A percentile compares a stretch with the other conserved stretches of the same genome.
Conservation (phyloP, 92 coral and sea anemone genomes). For the Actinostola sp. region DNA sequence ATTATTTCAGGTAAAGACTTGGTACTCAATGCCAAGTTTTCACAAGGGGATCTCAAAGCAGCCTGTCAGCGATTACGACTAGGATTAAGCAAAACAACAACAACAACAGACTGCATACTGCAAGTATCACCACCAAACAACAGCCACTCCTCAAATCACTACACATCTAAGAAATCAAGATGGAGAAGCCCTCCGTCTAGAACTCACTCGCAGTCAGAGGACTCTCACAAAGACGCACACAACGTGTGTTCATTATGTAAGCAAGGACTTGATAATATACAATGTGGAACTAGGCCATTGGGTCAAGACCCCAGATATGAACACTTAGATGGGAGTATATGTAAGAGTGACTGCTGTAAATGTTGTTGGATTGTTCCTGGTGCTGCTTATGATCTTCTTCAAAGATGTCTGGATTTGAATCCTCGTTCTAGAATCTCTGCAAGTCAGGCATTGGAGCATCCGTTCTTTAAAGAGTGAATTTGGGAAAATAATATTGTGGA, state of each 20-base stretch:
- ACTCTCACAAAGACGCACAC: not conserved
- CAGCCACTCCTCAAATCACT: conserved; percentile 22
- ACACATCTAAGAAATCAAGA: conserved; percentile 41
- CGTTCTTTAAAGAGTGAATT: conserved; percentile 59
- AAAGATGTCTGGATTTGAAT: conserved; percentile 85
- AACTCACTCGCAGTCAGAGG: not conserved
- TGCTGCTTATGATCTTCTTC: conserved; percentile 80
- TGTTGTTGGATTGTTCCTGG: conserved; percentile 81
- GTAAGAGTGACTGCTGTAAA: conserved; percentile 59
- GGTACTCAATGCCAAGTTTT: conserved; percentile 60
- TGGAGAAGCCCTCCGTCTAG: conserved; percentile 18
- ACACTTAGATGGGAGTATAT: conserved; percentile 86
- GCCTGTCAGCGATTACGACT: conserved; percentile 81
- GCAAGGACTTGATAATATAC: not conserved
- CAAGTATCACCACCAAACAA: conserved; percentile 12
- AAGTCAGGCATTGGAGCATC: conserved; percentile 79
- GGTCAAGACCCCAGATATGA: not conserved
- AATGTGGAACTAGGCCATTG: not conserved
- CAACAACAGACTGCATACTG: conserved; percentile 45
- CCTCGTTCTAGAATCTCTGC: conserved; percentile 91
- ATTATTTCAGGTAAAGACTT: conserved; percentile 83
- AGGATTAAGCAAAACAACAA: conserved; percentile 49
- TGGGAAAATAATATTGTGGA: not conserved
- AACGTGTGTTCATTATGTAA: conserved; percentile 19
- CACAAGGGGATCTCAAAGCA: conserved; percentile 73